Base-by-base conservation (phyloP, 1,140 invertebrate genomes). In the Galleria mellonella region DNA sequence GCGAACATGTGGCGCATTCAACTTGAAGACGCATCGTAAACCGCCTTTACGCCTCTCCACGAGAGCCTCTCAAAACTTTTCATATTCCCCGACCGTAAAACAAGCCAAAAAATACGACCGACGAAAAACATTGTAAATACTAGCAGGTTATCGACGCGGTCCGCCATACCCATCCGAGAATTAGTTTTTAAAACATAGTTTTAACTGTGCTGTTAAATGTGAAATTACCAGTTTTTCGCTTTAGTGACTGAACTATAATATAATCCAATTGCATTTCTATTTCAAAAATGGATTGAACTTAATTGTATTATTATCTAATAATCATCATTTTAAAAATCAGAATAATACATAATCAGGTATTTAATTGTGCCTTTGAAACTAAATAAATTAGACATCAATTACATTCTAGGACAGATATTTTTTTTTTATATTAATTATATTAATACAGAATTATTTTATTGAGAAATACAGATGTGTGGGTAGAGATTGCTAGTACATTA, bases 111-210 rank as follows among this genome's bases (percentile, higher is more conserved):
- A 83, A 85, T 83, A 85, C 78, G 77, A 85, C 64, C 78, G 70
- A 60, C 71, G 73, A 78, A 85, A 81, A 83, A 85, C 82, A 85
- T 83, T 85, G 82, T 85, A 85, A 83, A 84, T 73, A 67, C 62
- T 78, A 47, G 58, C 65, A 46, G 69, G 67, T 72, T 77, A 83
- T 81, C 74, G 76, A 68, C 64, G 66, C 68, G 54, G 55, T 50
- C 47, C 38, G 57, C 69, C 58, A 49, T 70, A 58, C 66, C 61
- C 56, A 54, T 31, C 47, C 51, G 50, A 53, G 65, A 83, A 83
- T 82, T 82, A 79, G 71, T 83, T 84, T 77, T 75, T 81, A 77
- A n/a, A 81, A 68, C 72, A 75, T 69, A 78, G 66, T 76, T 82
- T 79, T 81, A 74, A 73, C 68, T 68, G 51, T 55, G 62, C 59